Evolutionary conservation across 2,797 vertebrate genomes (phyloP).

Genomic region (Euthynnus affinis): DNA sequence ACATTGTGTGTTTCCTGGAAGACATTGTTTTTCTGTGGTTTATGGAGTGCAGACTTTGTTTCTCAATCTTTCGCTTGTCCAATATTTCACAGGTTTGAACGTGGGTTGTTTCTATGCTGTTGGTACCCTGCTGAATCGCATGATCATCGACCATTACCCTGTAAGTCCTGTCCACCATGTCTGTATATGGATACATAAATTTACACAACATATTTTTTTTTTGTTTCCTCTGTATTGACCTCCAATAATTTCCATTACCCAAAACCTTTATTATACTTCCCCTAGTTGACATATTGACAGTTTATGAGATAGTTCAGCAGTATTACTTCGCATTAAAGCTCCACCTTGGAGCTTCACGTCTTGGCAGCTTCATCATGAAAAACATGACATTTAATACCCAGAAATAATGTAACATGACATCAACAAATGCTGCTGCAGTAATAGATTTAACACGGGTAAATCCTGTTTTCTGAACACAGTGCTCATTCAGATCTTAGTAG

Average conservation of each 20-base stretch:
- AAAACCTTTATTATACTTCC: background rate
- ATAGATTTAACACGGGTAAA: background rate
- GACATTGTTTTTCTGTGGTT: background rate
- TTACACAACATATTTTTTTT: background rate
- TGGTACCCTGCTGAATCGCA: constrained; percentile 93
- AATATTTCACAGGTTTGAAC: constrained; percentile 89
- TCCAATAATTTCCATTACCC: background rate
- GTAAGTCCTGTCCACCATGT: constrained; percentile 83
- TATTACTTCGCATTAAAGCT: background rate
- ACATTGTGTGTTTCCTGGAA: background rate
- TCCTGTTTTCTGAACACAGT: background rate
- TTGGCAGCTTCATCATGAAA: background rate
- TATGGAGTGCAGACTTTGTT: background rate
- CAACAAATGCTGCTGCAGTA: background rate
- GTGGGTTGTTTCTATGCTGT: constrained; percentile 95
- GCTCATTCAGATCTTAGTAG: background rate
- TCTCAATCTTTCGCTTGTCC: constrained; percentile 38
- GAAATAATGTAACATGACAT: background rate
- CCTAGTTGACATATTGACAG: background rate
- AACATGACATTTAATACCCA: background rate
- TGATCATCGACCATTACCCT: constrained; percentile 91
- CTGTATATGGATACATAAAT: background rate
- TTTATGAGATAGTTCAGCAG: background rate
- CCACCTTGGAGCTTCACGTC: background rate
- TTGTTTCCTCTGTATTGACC: background rate